Conservation (phyloP, 2,797 vertebrate species). For the Ceryle rudis region DNA sequence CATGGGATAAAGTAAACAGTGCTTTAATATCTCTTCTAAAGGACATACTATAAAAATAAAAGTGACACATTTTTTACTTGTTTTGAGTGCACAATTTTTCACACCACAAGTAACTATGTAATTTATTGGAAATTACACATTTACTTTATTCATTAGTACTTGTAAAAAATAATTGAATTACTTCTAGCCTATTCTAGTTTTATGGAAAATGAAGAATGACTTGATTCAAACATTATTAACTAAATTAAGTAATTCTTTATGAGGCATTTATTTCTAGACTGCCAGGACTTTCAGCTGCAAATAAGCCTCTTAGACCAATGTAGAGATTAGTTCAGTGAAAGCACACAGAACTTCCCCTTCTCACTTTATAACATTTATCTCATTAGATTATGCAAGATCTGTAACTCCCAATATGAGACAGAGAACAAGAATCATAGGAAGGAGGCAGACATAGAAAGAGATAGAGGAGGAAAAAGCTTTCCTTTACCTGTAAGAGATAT, state of each 20-base stretch:
- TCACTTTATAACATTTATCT: conserved; percentile 17
- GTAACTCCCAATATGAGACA: not conserved
- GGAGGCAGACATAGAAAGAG: not conserved
- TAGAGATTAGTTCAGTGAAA: conserved; percentile 1
- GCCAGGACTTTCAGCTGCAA: conserved; percentile 29
- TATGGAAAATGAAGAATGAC: conserved; percentile 67
- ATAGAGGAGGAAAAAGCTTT: not conserved
- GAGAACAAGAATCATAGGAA: not conserved
- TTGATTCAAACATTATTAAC: conserved; percentile 69
- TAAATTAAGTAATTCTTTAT: conserved; percentile 66
- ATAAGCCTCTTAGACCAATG: not conserved
- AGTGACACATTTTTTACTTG: conserved; percentile 56
- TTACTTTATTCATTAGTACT: conserved; percentile 67
- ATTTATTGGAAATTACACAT: conserved; percentile 68
- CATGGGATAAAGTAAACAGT: conserved; percentile 16
- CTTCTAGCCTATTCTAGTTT: conserved; percentile 66
- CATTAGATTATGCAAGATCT: not conserved
- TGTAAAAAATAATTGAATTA: conserved; percentile 66
- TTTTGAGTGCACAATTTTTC: conserved; percentile 37
- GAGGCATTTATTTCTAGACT: conserved; percentile 61
- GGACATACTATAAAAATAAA: conserved; percentile 37
- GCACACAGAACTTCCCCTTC: not conserved
- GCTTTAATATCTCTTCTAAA: conserved; percentile 29
- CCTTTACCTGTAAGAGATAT: not conserved
- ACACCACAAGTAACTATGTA: conserved; percentile 42